Percentiles rank a stretch among this genome's conserved stretches.
phyloP scores from a whole-genome alignment of 2,797 vertebrate genomes.

The Otus scops region DNA sequence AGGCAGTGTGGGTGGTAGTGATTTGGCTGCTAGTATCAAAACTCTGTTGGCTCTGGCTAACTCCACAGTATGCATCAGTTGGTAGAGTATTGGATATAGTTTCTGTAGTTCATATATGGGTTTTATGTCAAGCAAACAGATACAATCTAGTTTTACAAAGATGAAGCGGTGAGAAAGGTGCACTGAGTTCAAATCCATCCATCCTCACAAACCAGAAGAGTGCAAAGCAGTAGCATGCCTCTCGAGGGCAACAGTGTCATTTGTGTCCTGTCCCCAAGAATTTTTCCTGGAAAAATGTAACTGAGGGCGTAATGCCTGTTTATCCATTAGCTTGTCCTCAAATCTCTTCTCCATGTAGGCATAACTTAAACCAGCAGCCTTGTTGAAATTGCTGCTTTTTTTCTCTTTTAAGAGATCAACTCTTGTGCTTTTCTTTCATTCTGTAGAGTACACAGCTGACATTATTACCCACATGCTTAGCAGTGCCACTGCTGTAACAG shows the following conservation, averaged over 20 bases:
- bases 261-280: background rate
- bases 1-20: background rate
- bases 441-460: background rate
- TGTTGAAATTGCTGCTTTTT: background rate
- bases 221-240: background rate
- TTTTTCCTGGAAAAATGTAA: background rate
- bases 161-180: background rate
- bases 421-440: background rate
- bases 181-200: background rate
- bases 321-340: background rate
- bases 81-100: background rate
- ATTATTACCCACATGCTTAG: conserved; percentile 22
- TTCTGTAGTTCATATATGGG: background rate
- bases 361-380: background rate
- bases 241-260: fast-evolving
- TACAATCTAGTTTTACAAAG: background rate
- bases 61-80: background rate
- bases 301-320: background rate
- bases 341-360: background rate
- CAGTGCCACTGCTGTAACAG: background rate
- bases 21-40: background rate
- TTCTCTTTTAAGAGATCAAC: background rate
- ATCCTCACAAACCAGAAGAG: background rate
- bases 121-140: background rate
- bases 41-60: background rate